Conservation (phyloP, 2,113 vertebrate genomes). For the Eublepharis macularius region DNA sequence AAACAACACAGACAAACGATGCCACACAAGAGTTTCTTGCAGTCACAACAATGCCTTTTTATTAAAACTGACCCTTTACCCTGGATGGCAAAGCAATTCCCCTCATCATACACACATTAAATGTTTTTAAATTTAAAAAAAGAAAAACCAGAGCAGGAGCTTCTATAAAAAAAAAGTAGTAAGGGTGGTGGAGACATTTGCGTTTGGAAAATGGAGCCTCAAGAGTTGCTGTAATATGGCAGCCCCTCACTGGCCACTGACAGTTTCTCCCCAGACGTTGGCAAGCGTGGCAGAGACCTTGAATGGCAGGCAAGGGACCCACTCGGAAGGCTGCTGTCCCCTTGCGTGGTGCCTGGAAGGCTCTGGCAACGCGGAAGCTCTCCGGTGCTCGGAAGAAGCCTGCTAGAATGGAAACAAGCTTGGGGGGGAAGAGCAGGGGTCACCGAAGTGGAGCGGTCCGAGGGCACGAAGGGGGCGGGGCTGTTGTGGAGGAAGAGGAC, state of each 20-base stretch:
- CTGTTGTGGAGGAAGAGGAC: conserved; percentile 69
- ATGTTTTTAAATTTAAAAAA: conserved; percentile 3
- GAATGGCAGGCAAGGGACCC: not conserved
- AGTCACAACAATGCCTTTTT: not conserved
- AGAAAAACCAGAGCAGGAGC: too few relatives aligned
- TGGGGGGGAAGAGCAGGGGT: not conserved
- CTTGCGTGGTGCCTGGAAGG: conserved; percentile 46
- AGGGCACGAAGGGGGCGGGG: conserved; percentile 52
- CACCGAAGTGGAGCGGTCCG: not conserved
- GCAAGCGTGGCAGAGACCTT: not conserved
- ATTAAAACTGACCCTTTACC: not conserved
- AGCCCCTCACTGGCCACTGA: not conserved
- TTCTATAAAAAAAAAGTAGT: not conserved
- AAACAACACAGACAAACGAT: not conserved
- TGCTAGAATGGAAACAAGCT: not conserved
- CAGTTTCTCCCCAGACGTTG: not conserved
- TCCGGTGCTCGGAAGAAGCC: conserved; percentile 32
- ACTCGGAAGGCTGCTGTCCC: not conserved
- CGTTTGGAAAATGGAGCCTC: not conserved
- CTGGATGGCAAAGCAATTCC: too few relatives aligned
- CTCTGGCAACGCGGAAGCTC: conserved; percentile 65
- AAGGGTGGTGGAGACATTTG: not conserved
- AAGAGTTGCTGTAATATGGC: not conserved
- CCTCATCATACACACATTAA: not conserved
- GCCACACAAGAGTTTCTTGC: not conserved